Base-by-base conservation (phyloP, 1,140 invertebrate species). In the Episyrphus balteatus region DNA sequence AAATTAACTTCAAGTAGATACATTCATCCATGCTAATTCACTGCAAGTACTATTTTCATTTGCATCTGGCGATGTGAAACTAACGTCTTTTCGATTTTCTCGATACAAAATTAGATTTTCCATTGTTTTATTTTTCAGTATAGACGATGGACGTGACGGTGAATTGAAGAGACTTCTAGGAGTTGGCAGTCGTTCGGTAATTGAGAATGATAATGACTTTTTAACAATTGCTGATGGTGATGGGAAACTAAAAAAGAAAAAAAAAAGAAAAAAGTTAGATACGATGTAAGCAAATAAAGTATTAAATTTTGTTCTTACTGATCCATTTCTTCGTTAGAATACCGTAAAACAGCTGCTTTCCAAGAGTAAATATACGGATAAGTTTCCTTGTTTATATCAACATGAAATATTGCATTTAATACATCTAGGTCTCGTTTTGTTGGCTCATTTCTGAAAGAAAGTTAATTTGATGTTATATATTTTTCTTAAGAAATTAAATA, bases 361-460 rank as follows among this genome's bases (percentile, higher is more conserved):
- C 84, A 88, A 36, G 75, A 73, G 59, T 78, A 78, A 49, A 85
- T 74, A 56, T 75, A 72, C n/a, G 84, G 83, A 66, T 76, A 81
- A 49, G 74, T 60, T 18, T 73, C 66, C 19, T 72, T 56, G 26
- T 71, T 66, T 39, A 86, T 62, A 9, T 68, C 26, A 44, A 68
- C 61, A 48, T 73, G 55, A 30, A 68, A 55, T 47, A 86, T 58
- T 7, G 83, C 83, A 55, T 82, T 80, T 48, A 74, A 79, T 39
- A 85, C 83, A 32, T 81, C 73, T 47, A 77, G 68, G 67, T 88
- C 84, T 44, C 79, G 74, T 60, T 83, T 84, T 0, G 78, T 78
- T 14, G 82, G 81, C 50, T 74, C 70, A 51, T 76, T 73, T 10
- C 82, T 84, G 57, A 44, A 74, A 71, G 44, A 52, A 51, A 52